Percentiles rank a stretch among this genome's conserved stretches.
Evolutionary conservation across 2,888 invertebrate species (phyloP).

Genomic region (Archaeoteleia sp.): DNA sequence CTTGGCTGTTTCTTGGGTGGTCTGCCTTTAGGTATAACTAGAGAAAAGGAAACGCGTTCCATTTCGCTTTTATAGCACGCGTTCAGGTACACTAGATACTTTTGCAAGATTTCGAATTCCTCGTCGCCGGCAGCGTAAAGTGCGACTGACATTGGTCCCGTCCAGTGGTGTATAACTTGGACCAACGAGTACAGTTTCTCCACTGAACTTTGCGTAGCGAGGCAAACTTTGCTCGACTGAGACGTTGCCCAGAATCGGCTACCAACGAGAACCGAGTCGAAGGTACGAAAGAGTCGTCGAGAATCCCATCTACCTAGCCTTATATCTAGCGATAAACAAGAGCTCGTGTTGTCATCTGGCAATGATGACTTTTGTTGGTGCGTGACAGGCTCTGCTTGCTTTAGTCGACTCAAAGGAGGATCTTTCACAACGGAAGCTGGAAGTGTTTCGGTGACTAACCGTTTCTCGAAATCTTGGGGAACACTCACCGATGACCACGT

Average conservation of each 20-base stretch:
- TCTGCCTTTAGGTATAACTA: slow-evolving; percentile 82
- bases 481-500: slow-evolving; percentile 65
- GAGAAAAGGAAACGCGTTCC: slow-evolving; percentile 85
- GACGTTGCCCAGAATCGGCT: slow-evolving; percentile 80
- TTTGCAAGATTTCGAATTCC: slow-evolving; percentile 83
- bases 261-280: slow-evolving; percentile 84
- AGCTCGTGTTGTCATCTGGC: slow-evolving; percentile 52
- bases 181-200: slow-evolving; percentile 87
- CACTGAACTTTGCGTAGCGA: slow-evolving; percentile 91
- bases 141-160: slow-evolving; percentile 89
- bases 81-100: slow-evolving; percentile 85
- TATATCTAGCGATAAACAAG: slow-evolving; percentile 76
- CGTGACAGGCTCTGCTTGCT: slow-evolving; percentile 18
- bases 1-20: slow-evolving; percentile 71
- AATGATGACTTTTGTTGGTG: slow-evolving; percentile 13
- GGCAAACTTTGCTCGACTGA: slow-evolving; percentile 79
- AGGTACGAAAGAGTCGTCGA: slow-evolving; percentile 81
- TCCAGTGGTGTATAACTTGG: slow-evolving; percentile 88
- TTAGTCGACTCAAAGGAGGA: slow-evolving; percentile 19
- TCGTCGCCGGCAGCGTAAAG: slow-evolving; percentile 87
- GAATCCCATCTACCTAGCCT: slow-evolving; percentile 85
- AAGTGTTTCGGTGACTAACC: slow-evolving; percentile 61
- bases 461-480: slow-evolving; percentile 50
- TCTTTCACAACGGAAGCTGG: slow-evolving; percentile 49
- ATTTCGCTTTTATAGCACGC: slow-evolving; percentile 84